Evolutionary conservation across 2,888 invertebrate species (phyloP), one percentile per base, ranked within the genome.

Genomic region (Eilema depressum): DNA sequence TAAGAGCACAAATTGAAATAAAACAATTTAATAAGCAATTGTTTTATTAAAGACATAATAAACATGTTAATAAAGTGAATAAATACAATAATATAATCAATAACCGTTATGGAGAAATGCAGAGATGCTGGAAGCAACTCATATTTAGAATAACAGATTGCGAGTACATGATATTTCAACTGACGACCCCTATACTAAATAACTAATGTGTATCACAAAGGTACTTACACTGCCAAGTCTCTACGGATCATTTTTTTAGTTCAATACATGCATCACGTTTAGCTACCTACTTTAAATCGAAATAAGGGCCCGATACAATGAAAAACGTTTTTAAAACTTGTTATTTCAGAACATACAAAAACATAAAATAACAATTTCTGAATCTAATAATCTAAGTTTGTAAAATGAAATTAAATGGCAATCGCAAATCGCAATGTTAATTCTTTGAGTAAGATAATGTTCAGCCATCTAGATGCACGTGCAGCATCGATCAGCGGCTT

Each of bases 11-110:
- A 57, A 80, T 64, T 61, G 25, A 75, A 91, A 87, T 84, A 75
- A 89, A 88, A 88, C 84, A 23, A 86, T 77, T 64, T 82, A 85
- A 81, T 94, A 95, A 94, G 94, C 94, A 94, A 92, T 93, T 91
- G 86, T 93, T 95, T 95, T 95, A 95, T 94, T 95, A 95, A 93
- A 95, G 94, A 93, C 92, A 92, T 95, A 95, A 94, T 95, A 95
- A 95, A 95, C 94, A 95, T 94, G 91, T 93, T 93, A 91, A 93
- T 94, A 94, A 94, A 94, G 93, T 94, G 94, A 94, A 93, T 94
- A 91, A 92, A 93, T 94, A 94, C 92, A 93, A 92, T 93, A 92
- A 86, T 87, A 89, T 91, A 88, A 90, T 92, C 81, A 84, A 85
- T 90, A 90, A 91, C 88, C 86, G 88, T 90, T 88, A 89, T 89